A percentile compares a stretch with the other conserved stretches of the same genome.
Evolutionary conservation across 2,113 vertebrate species (phyloP).

Genomic region (Cebus imitator): DNA sequence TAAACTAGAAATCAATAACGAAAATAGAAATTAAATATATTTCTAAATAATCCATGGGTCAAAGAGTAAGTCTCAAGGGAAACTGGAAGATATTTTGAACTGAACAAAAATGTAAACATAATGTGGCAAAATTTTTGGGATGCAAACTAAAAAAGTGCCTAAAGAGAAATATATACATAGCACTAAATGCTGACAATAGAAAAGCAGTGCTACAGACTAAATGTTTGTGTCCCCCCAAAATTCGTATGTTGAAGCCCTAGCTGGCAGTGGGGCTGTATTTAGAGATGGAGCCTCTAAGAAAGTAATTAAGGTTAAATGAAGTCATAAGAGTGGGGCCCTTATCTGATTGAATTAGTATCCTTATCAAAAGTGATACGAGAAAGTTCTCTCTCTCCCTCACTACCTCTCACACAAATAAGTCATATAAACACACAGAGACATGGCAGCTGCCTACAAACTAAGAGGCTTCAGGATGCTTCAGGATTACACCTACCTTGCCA

Average conservation of each 20-base stretch:
- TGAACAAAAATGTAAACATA: not conserved
- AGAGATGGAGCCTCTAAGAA: not conserved
- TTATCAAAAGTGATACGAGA: not conserved
- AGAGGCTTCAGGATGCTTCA: not conserved
- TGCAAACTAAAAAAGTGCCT: not conserved
- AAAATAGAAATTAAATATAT: not conserved
- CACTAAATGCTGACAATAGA: not conserved
- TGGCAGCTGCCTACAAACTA: not conserved
- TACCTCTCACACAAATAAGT: not conserved
- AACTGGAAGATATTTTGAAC: not conserved
- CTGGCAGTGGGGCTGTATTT: not conserved
- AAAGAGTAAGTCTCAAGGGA: not conserved
- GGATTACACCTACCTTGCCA: not conserved
- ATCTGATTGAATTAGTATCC: not conserved
- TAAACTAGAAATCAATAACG: constrained; percentile 23
- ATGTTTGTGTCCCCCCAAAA: not conserved
- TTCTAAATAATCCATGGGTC: not conserved
- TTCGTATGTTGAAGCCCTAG: not conserved
- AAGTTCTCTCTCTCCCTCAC: not conserved
- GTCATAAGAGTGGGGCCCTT: not conserved
- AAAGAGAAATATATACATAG: not conserved
- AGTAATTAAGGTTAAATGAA: not conserved
- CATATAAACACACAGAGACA: not conserved
- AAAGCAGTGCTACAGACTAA: not conserved
- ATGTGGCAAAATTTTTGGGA: not conserved